These are phyloP conservation scores for Drosophila paranaensis DNA, from an alignment of 2,888 invertebrate genomes.

Conservation along the genomic window DNA sequence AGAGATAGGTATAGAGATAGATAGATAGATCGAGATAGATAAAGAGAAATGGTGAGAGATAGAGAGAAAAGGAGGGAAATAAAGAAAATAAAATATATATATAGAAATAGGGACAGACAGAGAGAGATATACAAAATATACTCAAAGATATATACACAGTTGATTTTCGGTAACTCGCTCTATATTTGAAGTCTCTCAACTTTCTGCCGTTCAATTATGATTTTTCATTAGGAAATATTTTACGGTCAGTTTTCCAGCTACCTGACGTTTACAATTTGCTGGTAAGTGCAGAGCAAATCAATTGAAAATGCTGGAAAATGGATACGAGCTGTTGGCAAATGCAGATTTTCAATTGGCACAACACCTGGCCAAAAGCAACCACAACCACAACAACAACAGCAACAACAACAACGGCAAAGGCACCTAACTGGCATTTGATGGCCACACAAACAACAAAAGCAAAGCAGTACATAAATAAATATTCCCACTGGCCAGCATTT, in stretches of 20 bases:
- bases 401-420: slow-evolving; percentile 9
- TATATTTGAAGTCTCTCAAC: background rate
- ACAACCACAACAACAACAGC: slow-evolving; percentile 7
- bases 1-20: background rate
- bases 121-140: too few relatives aligned
- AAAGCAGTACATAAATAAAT: slow-evolving; percentile 35
- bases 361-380: slow-evolving; percentile 22
- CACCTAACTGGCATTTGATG: slow-evolving; percentile 5
- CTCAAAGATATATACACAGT: too few relatives aligned
- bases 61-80: background rate
- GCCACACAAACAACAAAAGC: slow-evolving; percentile 15
- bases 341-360: slow-evolving; percentile 28
- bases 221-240: background rate
- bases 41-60: too few relatives aligned
- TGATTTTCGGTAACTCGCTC: background rate
- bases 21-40: too few relatives aligned
- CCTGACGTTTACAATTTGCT: background rate
- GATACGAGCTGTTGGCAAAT: slow-evolving; percentile 19
- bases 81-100: too few relatives aligned
- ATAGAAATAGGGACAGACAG: too few relatives aligned
- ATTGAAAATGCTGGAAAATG: slow-evolving; percentile 15
- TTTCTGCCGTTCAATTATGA: background rate
- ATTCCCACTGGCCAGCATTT: slow-evolving; percentile 35
- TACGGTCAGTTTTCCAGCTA: background rate
- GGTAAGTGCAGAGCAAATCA: slow-evolving; percentile 23